These are phyloP conservation scores for Daktulosphaira vitifoliae DNA, from an alignment of 1,140 invertebrate species.

Conservation along the genomic window DNA sequence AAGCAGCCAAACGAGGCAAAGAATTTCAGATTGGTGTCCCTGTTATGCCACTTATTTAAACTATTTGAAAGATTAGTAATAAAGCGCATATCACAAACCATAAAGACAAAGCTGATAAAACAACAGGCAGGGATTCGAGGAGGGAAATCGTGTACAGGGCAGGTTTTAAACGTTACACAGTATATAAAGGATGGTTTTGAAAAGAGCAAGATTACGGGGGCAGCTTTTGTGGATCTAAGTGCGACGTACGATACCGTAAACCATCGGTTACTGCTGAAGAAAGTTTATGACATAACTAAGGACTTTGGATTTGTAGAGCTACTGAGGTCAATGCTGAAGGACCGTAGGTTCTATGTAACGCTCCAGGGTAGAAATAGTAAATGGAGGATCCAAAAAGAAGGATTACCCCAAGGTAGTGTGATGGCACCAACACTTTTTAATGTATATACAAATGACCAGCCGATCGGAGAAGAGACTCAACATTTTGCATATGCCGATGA, in stretches of 20 bases:
- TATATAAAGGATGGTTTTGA: slow-evolving; percentile 34
- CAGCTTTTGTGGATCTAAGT: neutral
- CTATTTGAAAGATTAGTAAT: slow-evolving; percentile 9
- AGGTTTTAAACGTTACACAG: slow-evolving; percentile 32
- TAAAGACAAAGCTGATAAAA: neutral
- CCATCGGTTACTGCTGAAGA: slow-evolving; percentile 23
- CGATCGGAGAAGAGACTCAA: slow-evolving; percentile 19
- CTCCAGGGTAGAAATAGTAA: slow-evolving; percentile 22
- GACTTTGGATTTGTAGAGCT: neutral
- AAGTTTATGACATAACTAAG: neutral
- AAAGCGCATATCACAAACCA: neutral
- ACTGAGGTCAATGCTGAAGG: slow-evolving; percentile 19
- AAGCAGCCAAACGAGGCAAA: neutral
- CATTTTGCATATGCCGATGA: slow-evolving; percentile 37
- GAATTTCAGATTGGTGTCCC: neutral
- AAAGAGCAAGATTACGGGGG: slow-evolving; percentile 9
- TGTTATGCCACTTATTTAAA: slow-evolving; percentile 21
- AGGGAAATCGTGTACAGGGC: slow-evolving; percentile 24
- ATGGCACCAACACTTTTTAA: slow-evolving; percentile 32
- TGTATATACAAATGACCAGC: neutral
- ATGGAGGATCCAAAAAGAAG: slow-evolving; percentile 34
- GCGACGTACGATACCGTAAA: slow-evolving; percentile 30
- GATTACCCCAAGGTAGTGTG: slow-evolving; percentile 16
- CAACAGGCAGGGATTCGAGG: slow-evolving; percentile 10
- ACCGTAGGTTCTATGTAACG: slow-evolving; percentile 33